Conservation (phyloP, 2,797 vertebrate species). For the Acrocephalus scirpaceus region DNA sequence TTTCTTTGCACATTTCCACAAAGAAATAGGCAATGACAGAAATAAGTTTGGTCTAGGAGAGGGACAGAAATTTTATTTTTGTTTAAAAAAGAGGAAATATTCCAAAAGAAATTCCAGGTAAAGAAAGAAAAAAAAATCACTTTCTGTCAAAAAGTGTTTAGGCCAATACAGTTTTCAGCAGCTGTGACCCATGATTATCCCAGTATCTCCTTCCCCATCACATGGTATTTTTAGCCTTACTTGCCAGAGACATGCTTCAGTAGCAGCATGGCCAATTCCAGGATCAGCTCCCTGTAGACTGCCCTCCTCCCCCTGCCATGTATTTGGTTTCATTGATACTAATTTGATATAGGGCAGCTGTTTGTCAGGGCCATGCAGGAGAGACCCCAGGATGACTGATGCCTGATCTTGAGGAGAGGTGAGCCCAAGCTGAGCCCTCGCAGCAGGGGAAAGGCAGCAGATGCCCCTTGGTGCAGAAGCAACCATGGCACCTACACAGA, state of each 20-base stretch:
- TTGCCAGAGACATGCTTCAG: background rate
- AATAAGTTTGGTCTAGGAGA: background rate
- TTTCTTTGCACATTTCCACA: background rate
- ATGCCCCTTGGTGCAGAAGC: background rate
- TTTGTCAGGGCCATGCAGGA: background rate
- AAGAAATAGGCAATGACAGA: background rate
- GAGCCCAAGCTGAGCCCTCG: fast-evolving
- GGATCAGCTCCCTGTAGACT: background rate
- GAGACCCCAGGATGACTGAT: background rate
- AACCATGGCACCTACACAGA: fast-evolving
- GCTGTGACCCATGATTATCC: background rate
- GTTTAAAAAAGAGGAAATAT: background rate
- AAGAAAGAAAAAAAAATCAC: background rate
- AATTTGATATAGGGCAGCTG: background rate
- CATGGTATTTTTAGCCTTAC: background rate
- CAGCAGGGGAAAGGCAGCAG: fast-evolving
- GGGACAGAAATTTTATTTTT: background rate
- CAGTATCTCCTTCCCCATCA: background rate
- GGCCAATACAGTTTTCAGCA: background rate
- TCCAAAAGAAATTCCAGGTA: background rate
- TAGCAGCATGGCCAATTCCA: background rate
- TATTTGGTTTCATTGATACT: background rate
- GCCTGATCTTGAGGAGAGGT: fast-evolving
- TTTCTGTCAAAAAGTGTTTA: background rate
- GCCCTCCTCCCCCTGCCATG: background rate